A percentile compares a stretch with the other conserved stretches of the same genome.
Evolutionary conservation across 92 coral and sea anemone genomes (phyloP).

Genomic region (Zoanthus sansibaricus): DNA sequence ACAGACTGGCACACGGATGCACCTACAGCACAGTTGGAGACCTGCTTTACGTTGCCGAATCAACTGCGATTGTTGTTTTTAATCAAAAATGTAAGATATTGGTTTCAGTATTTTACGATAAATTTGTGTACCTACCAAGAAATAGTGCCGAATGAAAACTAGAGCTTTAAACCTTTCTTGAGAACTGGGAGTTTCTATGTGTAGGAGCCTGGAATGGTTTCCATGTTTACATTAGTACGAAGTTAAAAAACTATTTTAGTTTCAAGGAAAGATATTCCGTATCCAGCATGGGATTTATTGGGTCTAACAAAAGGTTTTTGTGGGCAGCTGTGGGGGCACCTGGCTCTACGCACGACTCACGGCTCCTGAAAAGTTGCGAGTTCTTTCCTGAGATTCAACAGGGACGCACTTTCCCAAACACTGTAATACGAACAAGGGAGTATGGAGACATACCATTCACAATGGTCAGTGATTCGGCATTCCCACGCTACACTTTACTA

Average conservation of each 20-base stretch:
- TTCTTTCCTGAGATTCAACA: slow-evolving; percentile 66
- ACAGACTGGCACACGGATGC: slow-evolving; percentile 61
- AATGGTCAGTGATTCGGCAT: no score
- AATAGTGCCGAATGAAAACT: no score
- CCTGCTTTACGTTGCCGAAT: background rate
- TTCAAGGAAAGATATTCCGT: slow-evolving; percentile 76
- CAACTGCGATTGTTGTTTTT: background rate
- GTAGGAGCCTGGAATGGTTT: no score
- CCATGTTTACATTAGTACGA: no score
- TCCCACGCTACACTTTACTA: no score
- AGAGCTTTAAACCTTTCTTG: background rate
- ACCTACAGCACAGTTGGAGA: background rate
- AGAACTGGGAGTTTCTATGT: background rate
- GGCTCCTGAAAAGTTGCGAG: slow-evolving; percentile 64
- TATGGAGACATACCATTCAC: no score
- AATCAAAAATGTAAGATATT: background rate
- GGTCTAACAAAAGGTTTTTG: slow-evolving; percentile 67
- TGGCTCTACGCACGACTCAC: slow-evolving; percentile 69
- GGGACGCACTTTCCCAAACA: slow-evolving; percentile 34
- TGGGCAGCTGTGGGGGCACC: slow-evolving; percentile 80
- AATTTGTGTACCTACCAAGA: background rate
- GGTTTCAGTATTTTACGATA: no score
- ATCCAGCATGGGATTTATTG: slow-evolving; percentile 73
- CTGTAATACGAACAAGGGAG: background rate
- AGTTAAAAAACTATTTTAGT: slow-evolving; percentile 52